Base-by-base conservation (phyloP, 1,140 invertebrate genomes). In the Eciton burchellii region DNA sequence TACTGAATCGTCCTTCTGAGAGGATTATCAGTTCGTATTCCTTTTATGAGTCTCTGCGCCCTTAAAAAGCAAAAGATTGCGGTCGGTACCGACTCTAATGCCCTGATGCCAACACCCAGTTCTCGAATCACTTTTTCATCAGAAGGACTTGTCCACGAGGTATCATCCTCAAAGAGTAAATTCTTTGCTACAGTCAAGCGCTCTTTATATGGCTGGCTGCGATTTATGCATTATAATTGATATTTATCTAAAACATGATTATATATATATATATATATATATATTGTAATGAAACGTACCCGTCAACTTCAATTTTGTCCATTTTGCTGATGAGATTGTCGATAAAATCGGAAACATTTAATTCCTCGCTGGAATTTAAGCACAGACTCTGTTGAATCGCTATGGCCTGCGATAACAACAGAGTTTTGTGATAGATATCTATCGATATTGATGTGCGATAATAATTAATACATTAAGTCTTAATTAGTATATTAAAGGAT, bases 61-160 rank as follows among this genome's bases (percentile, higher is more conserved):
- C 95, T 94, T 16, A 98, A 89, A 91, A 97, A 97, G 85, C 95
- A 96, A 92, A 95, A 97, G 82, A 98, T 95, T 29, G 97, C 97
- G 54, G 97, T 97, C 9, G 97, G 96, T 6, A 97, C 97, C 1
- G 97, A 97, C 86, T 95, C 93, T 41, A 96, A 89, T 8, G 97
- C 97, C 70, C 94, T 92, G 4, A 97, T 94, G 81, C 94, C 93
- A 91, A 95, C 95, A 8, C 97, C 97, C 49, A 97, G 91, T 62
- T 91, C 85, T 29, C 94, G 88, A 54, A 95, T 92, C 14, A 97
- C 94, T 88, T 95, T 94, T 66, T 95, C 92, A 56, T 93, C 90
- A 26, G 87, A 81, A 47, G 91, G 92, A 26, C 35, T 85, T 88
- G 29, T 94, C 85, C 35, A 35, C 6, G 35, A 35, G 35, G 35